Percentiles rank a stretch among this genome's conserved stretches.
These are phyloP conservation scores for Agrypnia vestita DNA, from an alignment of 1,140 invertebrate genomes.

Conservation along the genomic window DNA sequence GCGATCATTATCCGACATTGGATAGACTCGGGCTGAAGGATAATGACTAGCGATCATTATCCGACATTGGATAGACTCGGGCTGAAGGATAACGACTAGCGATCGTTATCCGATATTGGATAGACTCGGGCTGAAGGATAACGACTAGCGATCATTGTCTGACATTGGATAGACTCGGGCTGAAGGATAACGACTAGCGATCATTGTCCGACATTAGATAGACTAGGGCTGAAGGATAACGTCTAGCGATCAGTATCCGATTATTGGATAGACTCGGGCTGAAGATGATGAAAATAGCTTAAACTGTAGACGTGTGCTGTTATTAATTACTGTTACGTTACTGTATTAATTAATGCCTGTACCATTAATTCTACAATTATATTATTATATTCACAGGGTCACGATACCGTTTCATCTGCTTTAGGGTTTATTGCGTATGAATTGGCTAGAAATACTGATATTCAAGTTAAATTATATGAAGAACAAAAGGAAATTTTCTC, in stretches of 20 bases:
- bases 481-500: slow-evolving; percentile 72
- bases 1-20: too few relatives aligned
- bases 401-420: slow-evolving; percentile 84
- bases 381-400: slow-evolving; percentile 75
- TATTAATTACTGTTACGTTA: too few relatives aligned
- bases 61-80: background rate
- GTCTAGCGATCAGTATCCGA: too few relatives aligned
- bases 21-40: too few relatives aligned
- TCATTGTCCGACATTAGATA: background rate
- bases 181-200: background rate
- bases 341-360: too few relatives aligned
- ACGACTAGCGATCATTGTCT: too few relatives aligned
- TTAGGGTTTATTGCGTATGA: slow-evolving; percentile 73
- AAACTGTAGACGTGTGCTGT: too few relatives aligned
- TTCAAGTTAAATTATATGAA: slow-evolving; percentile 71
- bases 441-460: slow-evolving; percentile 71
- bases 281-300: too few relatives aligned
- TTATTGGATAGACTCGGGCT: too few relatives aligned
- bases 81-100: background rate
- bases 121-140: too few relatives aligned
- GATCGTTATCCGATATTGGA: too few relatives aligned
- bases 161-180: background rate
- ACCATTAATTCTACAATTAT: background rate
- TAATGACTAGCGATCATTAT: too few relatives aligned
- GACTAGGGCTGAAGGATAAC: background rate